Conservation (phyloP, 2,113 vertebrate genomes). For the Corydoras sp. region DNA sequence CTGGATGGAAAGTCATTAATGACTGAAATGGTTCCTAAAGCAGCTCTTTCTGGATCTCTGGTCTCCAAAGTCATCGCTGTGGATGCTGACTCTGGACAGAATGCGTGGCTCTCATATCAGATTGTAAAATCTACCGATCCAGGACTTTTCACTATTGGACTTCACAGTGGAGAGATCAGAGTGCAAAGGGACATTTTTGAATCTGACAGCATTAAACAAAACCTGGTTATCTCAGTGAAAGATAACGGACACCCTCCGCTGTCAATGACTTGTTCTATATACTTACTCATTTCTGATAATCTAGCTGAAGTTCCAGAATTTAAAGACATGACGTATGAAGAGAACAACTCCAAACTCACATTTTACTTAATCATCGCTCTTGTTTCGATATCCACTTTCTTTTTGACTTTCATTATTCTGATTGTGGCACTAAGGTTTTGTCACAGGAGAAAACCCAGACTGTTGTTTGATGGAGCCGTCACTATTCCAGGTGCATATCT, state of each 20-base stretch:
- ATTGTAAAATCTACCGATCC: conserved; percentile 70
- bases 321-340: conserved; percentile 45
- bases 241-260: conserved; percentile 73
- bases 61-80: conserved; percentile 73
- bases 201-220: conserved; percentile 70
- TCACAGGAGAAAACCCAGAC: conserved; percentile 43
- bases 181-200: conserved; percentile 68
- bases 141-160: conserved; percentile 71
- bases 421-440: conserved; percentile 42
- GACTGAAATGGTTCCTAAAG: conserved; percentile 48
- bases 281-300: conserved; percentile 46
- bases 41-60: conserved; percentile 60
- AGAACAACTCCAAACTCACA: too few species aligned
- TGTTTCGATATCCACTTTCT: conserved; percentile 44
- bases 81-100: conserved; percentile 75
- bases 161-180: conserved; percentile 74
- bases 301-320: conserved; percentile 46
- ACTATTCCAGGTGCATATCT: too few species aligned
- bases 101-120: conserved; percentile 76
- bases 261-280: conserved; percentile 67
- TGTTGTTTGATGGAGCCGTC: not conserved
- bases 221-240: conserved; percentile 68
- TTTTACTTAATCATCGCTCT: conserved; percentile 50
- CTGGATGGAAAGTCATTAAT: conserved; percentile 39
- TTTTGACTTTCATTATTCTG: conserved; percentile 44